These are phyloP conservation scores for Noctuana brunneofusca DNA, from an alignment of 2,888 invertebrate species.

Conservation along the genomic window DNA sequence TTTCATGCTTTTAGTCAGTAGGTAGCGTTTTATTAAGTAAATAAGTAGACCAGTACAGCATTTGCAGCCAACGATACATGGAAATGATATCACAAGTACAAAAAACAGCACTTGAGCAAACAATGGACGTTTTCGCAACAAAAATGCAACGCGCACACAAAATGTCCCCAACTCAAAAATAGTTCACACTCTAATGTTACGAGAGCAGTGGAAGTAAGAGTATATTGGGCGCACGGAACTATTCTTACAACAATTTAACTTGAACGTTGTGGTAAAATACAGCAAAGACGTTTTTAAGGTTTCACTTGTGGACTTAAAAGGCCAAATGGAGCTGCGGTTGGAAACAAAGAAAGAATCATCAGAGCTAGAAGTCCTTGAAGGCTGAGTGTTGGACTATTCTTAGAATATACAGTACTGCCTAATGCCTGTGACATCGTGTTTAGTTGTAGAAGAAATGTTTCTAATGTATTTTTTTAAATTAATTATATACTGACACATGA, in stretches of 20 bases:
- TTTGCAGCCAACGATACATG: neutral
- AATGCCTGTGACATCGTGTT: conserved; percentile 9
- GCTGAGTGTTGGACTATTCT: conserved; percentile 30
- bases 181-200: conserved; percentile 16
- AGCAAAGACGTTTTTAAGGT: conserved; percentile 32
- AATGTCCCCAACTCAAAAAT: conserved; percentile 23
- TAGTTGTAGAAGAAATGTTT: conserved; percentile 3
- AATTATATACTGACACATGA: neutral
- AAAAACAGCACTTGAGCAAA: conserved; percentile 22
- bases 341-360: conserved; percentile 35
- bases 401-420: conserved; percentile 20
- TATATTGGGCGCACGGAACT: conserved; percentile 32
- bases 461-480: neutral
- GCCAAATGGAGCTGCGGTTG: conserved; percentile 34
- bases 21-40: neutral
- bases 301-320: conserved; percentile 36
- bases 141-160: conserved; percentile 18
- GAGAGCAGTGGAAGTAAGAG: conserved; percentile 22
- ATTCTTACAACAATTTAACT: conserved; percentile 34
- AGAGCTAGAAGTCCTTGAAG: conserved; percentile 35
- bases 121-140: conserved; percentile 23
- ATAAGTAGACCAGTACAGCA: neutral
- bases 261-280: conserved; percentile 29
- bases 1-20: neutral
- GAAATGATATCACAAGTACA: conserved; percentile 11